Evolutionary conservation across 2,797 vertebrate genomes (phyloP).

Genomic region (Chaunax sp.): DNA sequence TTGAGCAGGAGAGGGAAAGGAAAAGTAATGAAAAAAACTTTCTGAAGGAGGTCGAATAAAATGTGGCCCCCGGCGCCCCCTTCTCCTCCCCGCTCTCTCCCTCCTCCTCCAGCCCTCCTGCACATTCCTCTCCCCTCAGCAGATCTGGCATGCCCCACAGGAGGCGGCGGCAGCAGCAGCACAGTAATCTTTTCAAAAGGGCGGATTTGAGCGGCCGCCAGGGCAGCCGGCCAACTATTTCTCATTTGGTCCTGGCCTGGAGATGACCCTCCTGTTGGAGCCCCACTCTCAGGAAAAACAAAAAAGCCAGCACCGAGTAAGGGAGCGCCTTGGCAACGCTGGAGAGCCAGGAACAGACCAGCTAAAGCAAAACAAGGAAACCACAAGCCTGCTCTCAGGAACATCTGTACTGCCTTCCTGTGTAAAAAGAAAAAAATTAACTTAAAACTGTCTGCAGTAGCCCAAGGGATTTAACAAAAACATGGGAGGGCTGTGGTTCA

Average conservation of each 20-base stretch:
- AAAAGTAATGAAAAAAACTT: slow-evolving; percentile 81
- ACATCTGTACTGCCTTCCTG: slow-evolving; percentile 84
- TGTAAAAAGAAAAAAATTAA: slow-evolving; percentile 70
- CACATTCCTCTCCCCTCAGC: slow-evolving; percentile 82
- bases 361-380: slow-evolving; percentile 80
- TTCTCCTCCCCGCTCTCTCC: slow-evolving; percentile 23
- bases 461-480: slow-evolving; percentile 77
- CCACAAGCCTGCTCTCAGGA: slow-evolving; percentile 77
- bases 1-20: slow-evolving; percentile 62
- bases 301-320: slow-evolving; percentile 75
- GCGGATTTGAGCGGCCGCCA: slow-evolving; percentile 84
- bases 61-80: slow-evolving; percentile 65
- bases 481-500: slow-evolving; percentile 77
- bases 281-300: slow-evolving; percentile 81
- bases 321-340: slow-evolving; percentile 80
- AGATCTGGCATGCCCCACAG: slow-evolving; percentile 81
- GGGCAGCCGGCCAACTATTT: slow-evolving; percentile 84
- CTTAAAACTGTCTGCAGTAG: slow-evolving; percentile 80
- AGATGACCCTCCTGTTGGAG: slow-evolving; percentile 85
- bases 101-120: slow-evolving; percentile 70
- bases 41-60: slow-evolving; percentile 79
- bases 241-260: slow-evolving; percentile 85
- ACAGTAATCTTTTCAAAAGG: slow-evolving; percentile 87
- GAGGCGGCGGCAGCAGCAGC: slow-evolving; percentile 81
- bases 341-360: slow-evolving; percentile 72